Evolutionary conservation across 2,888 invertebrate species (phyloP).

Genomic region (Suillia variegata): DNA sequence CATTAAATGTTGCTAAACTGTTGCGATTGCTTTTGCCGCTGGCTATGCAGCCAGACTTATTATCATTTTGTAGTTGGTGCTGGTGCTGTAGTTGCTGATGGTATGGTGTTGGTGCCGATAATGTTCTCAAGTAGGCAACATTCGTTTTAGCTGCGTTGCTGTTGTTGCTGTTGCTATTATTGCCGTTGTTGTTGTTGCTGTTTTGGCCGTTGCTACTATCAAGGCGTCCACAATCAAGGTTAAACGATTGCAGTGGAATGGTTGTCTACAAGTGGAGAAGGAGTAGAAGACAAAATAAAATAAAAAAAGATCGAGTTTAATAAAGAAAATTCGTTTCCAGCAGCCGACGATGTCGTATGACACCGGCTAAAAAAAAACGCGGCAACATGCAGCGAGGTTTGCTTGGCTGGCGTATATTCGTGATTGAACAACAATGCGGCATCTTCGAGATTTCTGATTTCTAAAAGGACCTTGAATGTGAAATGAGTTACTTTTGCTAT

Average conservation of each 20-base stretch:
- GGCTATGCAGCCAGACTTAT: constrained; percentile 29
- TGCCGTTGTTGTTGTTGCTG: constrained; percentile 32
- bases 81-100: constrained; percentile 32
- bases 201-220: constrained; percentile 33
- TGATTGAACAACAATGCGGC: neutral
- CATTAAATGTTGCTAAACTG: constrained; percentile 39
- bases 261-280: constrained; percentile 51
- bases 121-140: constrained; percentile 54
- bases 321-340: constrained; percentile 41
- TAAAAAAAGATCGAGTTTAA: constrained; percentile 38
- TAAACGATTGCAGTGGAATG: constrained; percentile 62
- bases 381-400: constrained; percentile 2
- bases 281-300: constrained; percentile 31
- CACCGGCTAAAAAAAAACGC: constrained; percentile 11
- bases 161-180: constrained; percentile 21
- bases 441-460: neutral
- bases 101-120: constrained; percentile 51
- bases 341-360: constrained; percentile 8
- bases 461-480: constrained; percentile 55
- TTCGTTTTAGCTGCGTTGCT: constrained; percentile 35
- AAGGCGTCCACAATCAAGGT: constrained; percentile 57
- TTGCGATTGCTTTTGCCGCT: constrained; percentile 31
- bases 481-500: constrained; percentile 44
- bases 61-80: constrained; percentile 37
- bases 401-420: neutral